A percentile compares a stretch with the other conserved stretches of the same genome.
These are phyloP conservation scores for Platycheirus rosarum DNA, from an alignment of 2,888 invertebrate genomes.

Conservation along the genomic window DNA sequence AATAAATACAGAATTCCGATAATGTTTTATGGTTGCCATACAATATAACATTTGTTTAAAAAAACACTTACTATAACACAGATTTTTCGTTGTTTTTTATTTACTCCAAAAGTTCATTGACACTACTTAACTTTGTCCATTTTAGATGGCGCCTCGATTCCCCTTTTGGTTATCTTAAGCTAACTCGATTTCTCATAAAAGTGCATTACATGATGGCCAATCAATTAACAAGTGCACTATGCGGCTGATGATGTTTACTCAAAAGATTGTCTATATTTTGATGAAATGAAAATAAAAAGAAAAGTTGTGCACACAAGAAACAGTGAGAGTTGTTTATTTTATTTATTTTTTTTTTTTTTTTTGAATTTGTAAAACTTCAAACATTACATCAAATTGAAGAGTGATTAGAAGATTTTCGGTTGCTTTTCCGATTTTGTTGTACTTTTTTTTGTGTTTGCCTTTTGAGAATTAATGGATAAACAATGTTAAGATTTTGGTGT, in stretches of 20 bases:
- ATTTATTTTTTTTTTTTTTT: too few relatives aligned
- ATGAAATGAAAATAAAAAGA: constrained; percentile 1
- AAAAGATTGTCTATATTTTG: constrained; percentile 38
- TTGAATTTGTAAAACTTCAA: constrained; percentile 50
- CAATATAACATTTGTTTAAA: too few relatives aligned
- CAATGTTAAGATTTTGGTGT: background rate
- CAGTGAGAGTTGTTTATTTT: constrained; percentile 59
- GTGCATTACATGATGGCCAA: constrained; percentile 50
- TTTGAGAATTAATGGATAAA: background rate
- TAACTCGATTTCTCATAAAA: constrained; percentile 38
- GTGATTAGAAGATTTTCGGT: constrained; percentile 36
- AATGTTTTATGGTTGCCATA: too few relatives aligned
- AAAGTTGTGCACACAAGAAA: constrained; percentile 3
- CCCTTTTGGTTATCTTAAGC: background rate
- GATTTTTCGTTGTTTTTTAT: too few relatives aligned
- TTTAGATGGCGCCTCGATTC: constrained; percentile 45
- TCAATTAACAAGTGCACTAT: constrained; percentile 53
- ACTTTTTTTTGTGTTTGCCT: background rate
- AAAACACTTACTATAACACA: too few relatives aligned
- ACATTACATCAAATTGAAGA: constrained; percentile 52
- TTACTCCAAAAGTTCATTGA: constrained; percentile 14
- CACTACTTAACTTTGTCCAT: background rate
- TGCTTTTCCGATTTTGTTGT: constrained; percentile 1
- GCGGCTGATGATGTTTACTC: constrained; percentile 44
- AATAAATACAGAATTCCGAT: too few relatives aligned